Evolutionary conservation across 2,888 invertebrate species (phyloP).

Genomic region (Phrixothrix hirtus): DNA sequence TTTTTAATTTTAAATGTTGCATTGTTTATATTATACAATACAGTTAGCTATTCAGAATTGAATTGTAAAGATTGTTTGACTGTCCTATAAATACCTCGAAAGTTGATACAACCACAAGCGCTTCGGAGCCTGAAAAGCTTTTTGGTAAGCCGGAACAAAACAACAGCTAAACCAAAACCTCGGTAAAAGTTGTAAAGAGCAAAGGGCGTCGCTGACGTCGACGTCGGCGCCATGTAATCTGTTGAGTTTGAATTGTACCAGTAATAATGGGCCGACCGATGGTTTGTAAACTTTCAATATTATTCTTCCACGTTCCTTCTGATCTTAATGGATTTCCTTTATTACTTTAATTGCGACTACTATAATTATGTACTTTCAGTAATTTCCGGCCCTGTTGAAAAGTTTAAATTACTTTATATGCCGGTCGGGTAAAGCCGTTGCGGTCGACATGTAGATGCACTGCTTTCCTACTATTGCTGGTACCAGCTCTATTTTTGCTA

Average conservation of each 20-base stretch:
- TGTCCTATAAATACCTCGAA: constrained; percentile 24
- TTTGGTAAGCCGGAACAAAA: constrained; percentile 26
- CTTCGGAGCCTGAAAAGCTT: constrained; percentile 23
- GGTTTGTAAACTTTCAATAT: constrained; percentile 44
- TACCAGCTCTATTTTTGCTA: constrained; percentile 10
- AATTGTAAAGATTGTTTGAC: constrained; percentile 26
- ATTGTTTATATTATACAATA: no score
- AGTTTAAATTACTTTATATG: constrained; percentile 54
- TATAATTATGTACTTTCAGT: constrained; percentile 52
- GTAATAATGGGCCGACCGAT: constrained; percentile 33
- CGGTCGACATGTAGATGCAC: constrained; percentile 25
- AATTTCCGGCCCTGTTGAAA: constrained; percentile 51
- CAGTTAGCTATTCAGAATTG: no score
- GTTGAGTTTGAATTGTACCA: constrained; percentile 37
- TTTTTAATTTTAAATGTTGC: constrained; percentile 6
- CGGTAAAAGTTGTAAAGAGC: constrained; percentile 22
- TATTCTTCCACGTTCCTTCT: constrained; percentile 40
- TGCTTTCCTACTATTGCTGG: constrained; percentile 10
- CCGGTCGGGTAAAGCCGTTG: constrained; percentile 27
- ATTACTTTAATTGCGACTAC: constrained; percentile 42
- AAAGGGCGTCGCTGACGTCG: constrained; percentile 16
- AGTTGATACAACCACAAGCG: constrained; percentile 24
- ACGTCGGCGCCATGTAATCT: constrained; percentile 37
- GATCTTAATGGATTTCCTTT: constrained; percentile 43
- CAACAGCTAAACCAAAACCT: constrained; percentile 25